These are phyloP conservation scores for Tetramorium parvispinum DNA, from an alignment of 1,140 invertebrate genomes.

Conservation along the genomic window DNA sequence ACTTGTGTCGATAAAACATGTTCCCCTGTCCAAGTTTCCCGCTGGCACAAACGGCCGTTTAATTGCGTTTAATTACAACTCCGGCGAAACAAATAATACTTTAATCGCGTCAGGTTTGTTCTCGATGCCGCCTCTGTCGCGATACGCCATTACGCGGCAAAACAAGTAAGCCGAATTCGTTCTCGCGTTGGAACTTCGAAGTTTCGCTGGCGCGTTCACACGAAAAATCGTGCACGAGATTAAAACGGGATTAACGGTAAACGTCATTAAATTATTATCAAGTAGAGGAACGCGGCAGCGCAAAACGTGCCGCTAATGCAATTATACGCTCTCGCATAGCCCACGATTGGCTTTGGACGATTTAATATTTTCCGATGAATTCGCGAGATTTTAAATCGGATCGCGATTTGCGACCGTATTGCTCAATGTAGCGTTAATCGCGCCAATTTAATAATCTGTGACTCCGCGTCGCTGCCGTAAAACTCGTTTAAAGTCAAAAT, in stretches of 20 bases:
- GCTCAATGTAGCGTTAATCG: background rate
- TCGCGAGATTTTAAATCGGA: background rate
- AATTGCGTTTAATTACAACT: constrained; percentile 42
- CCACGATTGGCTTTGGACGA: background rate
- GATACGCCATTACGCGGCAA: constrained; percentile 38
- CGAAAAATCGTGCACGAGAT: constrained; percentile 14
- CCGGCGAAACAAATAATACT: constrained; percentile 57
- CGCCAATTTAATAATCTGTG: background rate
- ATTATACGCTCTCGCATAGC: background rate
- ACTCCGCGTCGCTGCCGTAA: background rate
- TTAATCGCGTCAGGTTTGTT: constrained; percentile 48
- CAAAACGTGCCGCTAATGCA: background rate
- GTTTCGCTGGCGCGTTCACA: background rate
- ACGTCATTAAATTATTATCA: constrained; percentile 20
- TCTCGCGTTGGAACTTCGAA: background rate
- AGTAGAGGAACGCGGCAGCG: background rate
- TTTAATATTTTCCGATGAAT: background rate
- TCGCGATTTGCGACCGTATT: background rate
- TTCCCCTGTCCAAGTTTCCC: background rate
- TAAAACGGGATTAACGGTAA: constrained; percentile 14
- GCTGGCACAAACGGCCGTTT: background rate
- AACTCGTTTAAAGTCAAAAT: background rate
- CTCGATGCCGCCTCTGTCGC: background rate
- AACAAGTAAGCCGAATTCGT: constrained; percentile 37
- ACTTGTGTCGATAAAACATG: constrained; percentile 50